These are phyloP conservation scores for Capitulum mitella DNA, from an alignment of 2,888 invertebrate species.

Conservation along the genomic window DNA sequence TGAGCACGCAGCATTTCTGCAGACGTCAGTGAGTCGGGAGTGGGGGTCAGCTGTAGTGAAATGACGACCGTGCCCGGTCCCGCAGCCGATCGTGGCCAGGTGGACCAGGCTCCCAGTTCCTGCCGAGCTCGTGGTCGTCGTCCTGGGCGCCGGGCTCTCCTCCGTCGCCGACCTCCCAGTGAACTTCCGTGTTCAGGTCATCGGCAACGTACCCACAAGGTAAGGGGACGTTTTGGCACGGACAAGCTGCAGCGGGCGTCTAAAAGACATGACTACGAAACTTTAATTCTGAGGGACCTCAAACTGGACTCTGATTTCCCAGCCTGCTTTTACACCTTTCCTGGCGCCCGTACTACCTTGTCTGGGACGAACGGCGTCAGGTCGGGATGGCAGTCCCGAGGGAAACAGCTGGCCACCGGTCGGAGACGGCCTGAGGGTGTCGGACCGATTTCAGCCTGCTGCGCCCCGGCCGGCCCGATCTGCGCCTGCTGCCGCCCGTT, in stretches of 20 bases:
- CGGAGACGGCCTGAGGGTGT: no score
- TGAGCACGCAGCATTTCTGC: no score
- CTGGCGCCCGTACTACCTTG: not conserved
- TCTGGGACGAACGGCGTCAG: not conserved
- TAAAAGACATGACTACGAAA: not conserved
- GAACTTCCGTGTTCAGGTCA: conserved; percentile 55
- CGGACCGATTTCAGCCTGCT: conserved; percentile 20
- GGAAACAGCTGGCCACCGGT: not conserved
- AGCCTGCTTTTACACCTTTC: not conserved
- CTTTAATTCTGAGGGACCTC: not conserved
- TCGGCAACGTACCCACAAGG: conserved; percentile 77
- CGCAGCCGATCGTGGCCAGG: conserved; percentile 46
- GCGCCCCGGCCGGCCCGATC: conserved; percentile 5
- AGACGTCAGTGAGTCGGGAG: no score
- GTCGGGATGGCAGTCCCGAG: not conserved
- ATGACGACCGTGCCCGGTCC: not conserved
- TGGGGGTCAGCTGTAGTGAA: no score
- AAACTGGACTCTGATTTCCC: not conserved
- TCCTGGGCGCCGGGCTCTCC: conserved; percentile 62
- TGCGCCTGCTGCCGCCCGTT: conserved; percentile 41
- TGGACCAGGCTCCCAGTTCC: conserved; percentile 66
- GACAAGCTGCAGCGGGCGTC: no score
- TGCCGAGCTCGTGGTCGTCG: conserved; percentile 70
- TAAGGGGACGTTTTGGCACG: conserved; percentile 48
- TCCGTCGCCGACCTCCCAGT: conserved; percentile 53